Conservation (phyloP, 1,140 invertebrate genomes). For the Drosophila arizonae region DNA sequence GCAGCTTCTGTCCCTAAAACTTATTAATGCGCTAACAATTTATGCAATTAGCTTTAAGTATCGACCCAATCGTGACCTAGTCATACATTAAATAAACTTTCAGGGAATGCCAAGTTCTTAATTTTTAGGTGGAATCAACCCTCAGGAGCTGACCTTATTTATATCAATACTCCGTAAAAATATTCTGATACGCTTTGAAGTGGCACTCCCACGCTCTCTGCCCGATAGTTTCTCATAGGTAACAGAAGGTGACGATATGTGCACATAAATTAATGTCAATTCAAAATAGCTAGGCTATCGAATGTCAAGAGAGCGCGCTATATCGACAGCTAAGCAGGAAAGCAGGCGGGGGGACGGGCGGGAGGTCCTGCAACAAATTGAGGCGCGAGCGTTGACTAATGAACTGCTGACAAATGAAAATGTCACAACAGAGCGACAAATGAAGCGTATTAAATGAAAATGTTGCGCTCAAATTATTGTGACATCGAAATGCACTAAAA, state of each 20-base stretch:
- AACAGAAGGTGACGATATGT: slow-evolving; percentile 55
- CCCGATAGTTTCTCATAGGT: slow-evolving; percentile 42
- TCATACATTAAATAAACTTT: too few relatives aligned
- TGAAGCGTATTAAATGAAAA: slow-evolving; percentile 59
- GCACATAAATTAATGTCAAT: slow-evolving; percentile 64
- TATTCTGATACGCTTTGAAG: slow-evolving; percentile 1
- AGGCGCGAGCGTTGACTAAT: slow-evolving; percentile 56
- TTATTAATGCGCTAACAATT: too few relatives aligned
- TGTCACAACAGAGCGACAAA: slow-evolving; percentile 68
- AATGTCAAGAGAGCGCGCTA: slow-evolving; percentile 17
- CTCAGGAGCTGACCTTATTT: not conserved
- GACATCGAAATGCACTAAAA: slow-evolving; percentile 69
- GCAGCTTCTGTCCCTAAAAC: too few relatives aligned
- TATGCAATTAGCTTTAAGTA: too few relatives aligned
- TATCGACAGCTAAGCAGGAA: slow-evolving; percentile 1
- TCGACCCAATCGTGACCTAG: too few relatives aligned
- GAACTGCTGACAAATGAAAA: slow-evolving; percentile 71
- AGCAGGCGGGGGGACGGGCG: not conserved
- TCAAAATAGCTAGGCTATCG: slow-evolving; percentile 16
- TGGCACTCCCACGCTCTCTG: slow-evolving; percentile 47
- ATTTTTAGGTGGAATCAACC: not conserved
- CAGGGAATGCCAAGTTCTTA: not conserved
- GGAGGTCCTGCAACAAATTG: slow-evolving; percentile 37
- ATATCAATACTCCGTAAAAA: not conserved
- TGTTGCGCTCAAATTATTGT: slow-evolving; percentile 52